These are phyloP conservation scores for Todiramphus chloris DNA, from an alignment of 2,113 vertebrate species.

Conservation along the genomic window DNA sequence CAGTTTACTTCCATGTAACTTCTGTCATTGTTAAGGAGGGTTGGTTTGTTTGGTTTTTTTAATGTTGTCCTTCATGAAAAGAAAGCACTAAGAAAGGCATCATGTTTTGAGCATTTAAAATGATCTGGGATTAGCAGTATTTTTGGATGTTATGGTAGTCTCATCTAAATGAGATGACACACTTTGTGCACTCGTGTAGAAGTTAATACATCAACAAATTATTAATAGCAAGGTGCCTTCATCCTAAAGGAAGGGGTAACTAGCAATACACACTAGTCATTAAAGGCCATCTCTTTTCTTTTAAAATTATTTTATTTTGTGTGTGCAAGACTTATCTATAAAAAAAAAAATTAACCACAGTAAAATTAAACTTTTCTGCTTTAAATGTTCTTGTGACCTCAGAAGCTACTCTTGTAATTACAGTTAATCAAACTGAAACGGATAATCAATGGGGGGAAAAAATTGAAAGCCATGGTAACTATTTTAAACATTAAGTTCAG, in stretches of 20 bases:
- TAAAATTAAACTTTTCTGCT: not conserved
- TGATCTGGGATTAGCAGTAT: not conserved
- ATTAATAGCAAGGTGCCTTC: not conserved
- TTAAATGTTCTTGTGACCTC: not conserved
- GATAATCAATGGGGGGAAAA: not conserved
- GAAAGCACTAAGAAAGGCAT: not conserved
- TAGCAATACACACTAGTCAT: not conserved
- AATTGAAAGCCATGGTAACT: not conserved
- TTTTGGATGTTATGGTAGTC: not conserved
- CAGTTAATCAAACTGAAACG: not conserved
- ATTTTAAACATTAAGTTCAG: not conserved
- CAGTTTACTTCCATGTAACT: not conserved
- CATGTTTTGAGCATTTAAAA: not conserved
- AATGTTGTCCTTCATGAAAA: not conserved
- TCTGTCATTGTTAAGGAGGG: not conserved
- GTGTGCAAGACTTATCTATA: not conserved
- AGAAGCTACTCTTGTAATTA: not conserved
- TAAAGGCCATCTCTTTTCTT: not conserved
- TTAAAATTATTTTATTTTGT: too few species aligned
- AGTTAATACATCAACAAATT: not conserved
- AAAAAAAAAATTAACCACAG: not conserved
- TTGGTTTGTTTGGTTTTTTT: not conserved
- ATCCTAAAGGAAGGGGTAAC: not conserved
- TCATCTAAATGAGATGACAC: not conserved
- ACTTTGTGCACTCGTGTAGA: not conserved